Base-by-base conservation (phyloP, 2,888 invertebrate genomes). In the Drosophila nigritarsus region DNA sequence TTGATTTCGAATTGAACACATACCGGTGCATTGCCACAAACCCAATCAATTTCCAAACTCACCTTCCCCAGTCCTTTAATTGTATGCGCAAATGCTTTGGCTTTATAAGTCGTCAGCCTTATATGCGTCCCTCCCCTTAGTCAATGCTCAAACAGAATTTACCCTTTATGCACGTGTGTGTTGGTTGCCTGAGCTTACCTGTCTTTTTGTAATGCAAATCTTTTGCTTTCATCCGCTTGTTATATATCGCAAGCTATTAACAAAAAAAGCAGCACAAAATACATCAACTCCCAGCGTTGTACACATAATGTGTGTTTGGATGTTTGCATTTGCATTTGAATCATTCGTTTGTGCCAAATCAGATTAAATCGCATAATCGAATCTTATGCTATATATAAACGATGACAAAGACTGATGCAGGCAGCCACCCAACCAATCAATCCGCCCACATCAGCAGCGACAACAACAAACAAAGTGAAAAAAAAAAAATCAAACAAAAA, bases 281-380 rank as follows among this genome's bases (percentile, higher is more conserved):
- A 45, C 59, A 50, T 32, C 60, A 50, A 55, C 55, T 38, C 50
- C 24, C 29, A 32, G 60, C 58, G 65, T 66, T 24, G 48, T 34
- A 15, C 30, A 8, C 45, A 24, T 20, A 6, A 40, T 65, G 61
- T 27, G 30, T 67, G 62, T 51, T 59, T 63, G 38, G 24, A 59
- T 58, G 62, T 68, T 55, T 72, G 84, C 71, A 89, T 85, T 85
- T 85, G 90, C 85, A 85, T 85, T 85, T 85, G 85, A 85, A 85
- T 85, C 89, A 85, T 90, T 87, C 87, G 87, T 87, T 87, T 87
- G 89, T 89, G 87, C 87, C 78, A 90, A 87, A 87, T 87, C 87
- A 87, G 87, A 87, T 87, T 87, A 87, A 87, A 89, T 87, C 90
- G 89, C 73, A 87, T 87, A 87, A 87, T 87, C 87, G 87, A 87